A percentile compares a stretch with the other conserved stretches of the same genome.
phyloP scores from a whole-genome alignment of 2,797 vertebrate species.

The Chiropotes sagulatus region DNA sequence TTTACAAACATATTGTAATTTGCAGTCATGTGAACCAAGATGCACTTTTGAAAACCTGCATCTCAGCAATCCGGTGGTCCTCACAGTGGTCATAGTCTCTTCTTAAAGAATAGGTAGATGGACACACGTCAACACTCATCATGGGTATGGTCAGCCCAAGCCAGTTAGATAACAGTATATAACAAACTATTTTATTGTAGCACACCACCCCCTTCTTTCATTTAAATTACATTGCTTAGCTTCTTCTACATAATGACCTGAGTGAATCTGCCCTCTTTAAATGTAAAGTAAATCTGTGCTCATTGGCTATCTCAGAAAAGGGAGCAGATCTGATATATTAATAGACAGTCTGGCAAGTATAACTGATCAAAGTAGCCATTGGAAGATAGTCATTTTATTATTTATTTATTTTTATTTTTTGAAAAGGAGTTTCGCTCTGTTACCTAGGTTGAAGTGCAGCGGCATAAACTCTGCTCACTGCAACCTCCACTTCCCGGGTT shows the following conservation, averaged over 20 bases:
- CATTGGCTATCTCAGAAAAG: not conserved
- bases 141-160: not conserved
- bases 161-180: not conserved
- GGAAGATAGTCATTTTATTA: not conserved
- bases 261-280: not conserved
- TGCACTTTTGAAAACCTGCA: slow-evolving; percentile 1
- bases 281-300: not conserved
- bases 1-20: slow-evolving; percentile 57
- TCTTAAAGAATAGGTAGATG: not conserved
- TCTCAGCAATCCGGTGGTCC: slow-evolving; percentile 9
- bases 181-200: not conserved
- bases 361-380: not conserved
- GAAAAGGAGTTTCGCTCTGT: too few relatives aligned
- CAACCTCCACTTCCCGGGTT: too few relatives aligned
- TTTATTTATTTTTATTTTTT: too few relatives aligned
- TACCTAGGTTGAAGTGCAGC: too few relatives aligned
- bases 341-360: not conserved
- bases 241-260: not conserved
- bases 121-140: not conserved
- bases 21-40: slow-evolving; percentile 33
- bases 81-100: not conserved
- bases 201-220: not conserved
- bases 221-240: not conserved
- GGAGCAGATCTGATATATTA: not conserved
- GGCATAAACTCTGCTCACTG: too few relatives aligned